Evolutionary conservation across 1,140 invertebrate species (phyloP).

Genomic region (Akabosia matsudoensis): DNA sequence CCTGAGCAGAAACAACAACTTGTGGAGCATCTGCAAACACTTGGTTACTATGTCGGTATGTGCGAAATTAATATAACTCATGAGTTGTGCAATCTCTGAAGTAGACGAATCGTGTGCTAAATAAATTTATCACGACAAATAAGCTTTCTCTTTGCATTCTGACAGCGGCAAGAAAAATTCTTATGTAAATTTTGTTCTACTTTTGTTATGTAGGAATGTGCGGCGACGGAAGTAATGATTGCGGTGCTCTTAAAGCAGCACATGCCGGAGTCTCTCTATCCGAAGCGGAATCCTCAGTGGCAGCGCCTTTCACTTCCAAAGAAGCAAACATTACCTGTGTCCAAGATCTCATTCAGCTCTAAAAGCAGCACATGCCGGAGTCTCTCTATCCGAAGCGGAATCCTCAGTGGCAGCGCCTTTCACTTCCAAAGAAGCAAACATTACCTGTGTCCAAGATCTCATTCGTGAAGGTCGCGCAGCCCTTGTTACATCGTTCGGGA

Average conservation of each 20-base stretch:
- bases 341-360: conserved; percentile 64
- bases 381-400: conserved; percentile 89
- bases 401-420: conserved; percentile 92
- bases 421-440: conserved; percentile 83
- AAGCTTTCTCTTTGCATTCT: too few species aligned
- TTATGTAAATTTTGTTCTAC: background rate
- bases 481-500: conserved; percentile 88
- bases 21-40: conserved; percentile 74
- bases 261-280: conserved; percentile 92
- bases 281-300: conserved; percentile 89
- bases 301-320: conserved; percentile 90
- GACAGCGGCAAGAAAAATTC: too few species aligned
- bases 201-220: conserved; percentile 72
- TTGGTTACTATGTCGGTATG: conserved; percentile 74
- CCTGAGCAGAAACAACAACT: conserved; percentile 94
- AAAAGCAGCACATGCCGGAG: conserved; percentile 89
- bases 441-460: conserved; percentile 75
- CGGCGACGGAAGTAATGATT: conserved; percentile 68
- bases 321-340: conserved; percentile 85
- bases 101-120: too few species aligned
- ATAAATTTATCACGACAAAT: too few species aligned
- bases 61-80: conserved; percentile 34
- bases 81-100: too few species aligned
- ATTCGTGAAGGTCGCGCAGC: conserved; percentile 75
- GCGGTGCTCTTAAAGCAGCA: conserved; percentile 75